Percentiles rank a stretch among this genome's conserved stretches.
These are phyloP conservation scores for Diploscapter pachys DNA, from an alignment of 1,140 invertebrate species.

Conservation along the genomic window DNA sequence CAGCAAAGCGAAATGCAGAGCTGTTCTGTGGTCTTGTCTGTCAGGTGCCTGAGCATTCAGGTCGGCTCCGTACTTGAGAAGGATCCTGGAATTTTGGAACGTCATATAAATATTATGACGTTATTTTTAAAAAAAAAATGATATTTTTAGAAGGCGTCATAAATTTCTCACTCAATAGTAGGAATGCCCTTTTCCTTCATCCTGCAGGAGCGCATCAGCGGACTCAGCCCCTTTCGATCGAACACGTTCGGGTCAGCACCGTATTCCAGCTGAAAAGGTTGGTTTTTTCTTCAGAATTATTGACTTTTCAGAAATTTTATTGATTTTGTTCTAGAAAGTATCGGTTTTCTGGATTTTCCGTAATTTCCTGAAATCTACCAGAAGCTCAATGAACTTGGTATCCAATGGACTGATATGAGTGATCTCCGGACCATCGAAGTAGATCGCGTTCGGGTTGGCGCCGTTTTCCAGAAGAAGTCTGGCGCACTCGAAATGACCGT, in stretches of 20 bases:
- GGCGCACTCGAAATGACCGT: constrained; percentile 70
- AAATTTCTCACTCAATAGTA: constrained; percentile 26
- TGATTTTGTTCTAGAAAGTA: no score
- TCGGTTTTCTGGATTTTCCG: no score
- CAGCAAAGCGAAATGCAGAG: constrained; percentile 42
- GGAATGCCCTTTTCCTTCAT: constrained; percentile 40
- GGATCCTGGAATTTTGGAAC: not conserved
- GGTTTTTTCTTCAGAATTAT: not conserved
- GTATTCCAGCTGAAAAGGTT: constrained; percentile 21
- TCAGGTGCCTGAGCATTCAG: constrained; percentile 34
- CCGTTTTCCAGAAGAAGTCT: constrained; percentile 70
- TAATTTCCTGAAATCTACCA: constrained; percentile 17
- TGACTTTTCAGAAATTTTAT: no score
- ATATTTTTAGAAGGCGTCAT: not conserved
- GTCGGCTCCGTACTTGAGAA: constrained; percentile 40
- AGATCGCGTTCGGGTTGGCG: constrained; percentile 66
- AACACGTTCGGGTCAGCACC: constrained; percentile 45
- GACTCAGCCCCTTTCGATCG: constrained; percentile 41
- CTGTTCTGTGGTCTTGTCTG: constrained; percentile 39
- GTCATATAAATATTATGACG: not conserved
- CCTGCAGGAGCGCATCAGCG: constrained; percentile 41
- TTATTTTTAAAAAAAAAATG: not conserved
- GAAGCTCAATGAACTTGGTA: constrained; percentile 38
- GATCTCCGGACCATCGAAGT: constrained; percentile 48
- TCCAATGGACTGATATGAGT: constrained; percentile 37